Evolutionary conservation across 2,113 vertebrate species (phyloP).

Genomic region (Mastomys coucha): DNA sequence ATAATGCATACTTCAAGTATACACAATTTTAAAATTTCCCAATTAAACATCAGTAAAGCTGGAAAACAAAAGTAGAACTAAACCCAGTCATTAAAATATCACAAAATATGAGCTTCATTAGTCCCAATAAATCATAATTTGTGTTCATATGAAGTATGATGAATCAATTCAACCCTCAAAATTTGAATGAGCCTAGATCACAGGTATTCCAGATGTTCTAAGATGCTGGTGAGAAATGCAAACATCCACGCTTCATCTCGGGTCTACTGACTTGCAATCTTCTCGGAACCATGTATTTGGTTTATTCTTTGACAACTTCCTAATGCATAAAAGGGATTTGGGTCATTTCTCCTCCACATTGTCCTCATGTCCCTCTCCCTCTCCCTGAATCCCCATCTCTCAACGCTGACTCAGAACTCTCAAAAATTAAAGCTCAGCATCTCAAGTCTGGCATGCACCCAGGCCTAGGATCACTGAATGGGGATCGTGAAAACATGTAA

Average conservation of each 20-base stretch:
- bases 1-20: background rate
- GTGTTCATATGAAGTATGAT: background rate
- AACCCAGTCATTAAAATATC: background rate
- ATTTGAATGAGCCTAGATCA: background rate
- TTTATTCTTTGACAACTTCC: background rate
- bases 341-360: background rate
- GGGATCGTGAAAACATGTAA: background rate
- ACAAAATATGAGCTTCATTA: background rate
- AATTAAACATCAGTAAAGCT: background rate
- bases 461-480: background rate
- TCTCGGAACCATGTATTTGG: background rate
- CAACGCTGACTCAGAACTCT: background rate
- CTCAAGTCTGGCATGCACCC: background rate
- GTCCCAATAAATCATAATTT: background rate
- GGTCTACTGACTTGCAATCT: background rate
- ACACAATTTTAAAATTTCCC: background rate
- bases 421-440: background rate
- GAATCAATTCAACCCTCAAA: background rate
- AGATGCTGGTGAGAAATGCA: background rate
- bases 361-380: background rate
- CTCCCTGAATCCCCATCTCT: background rate
- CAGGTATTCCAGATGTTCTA: background rate
- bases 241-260: background rate
- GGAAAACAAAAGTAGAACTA: background rate
- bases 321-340: background rate